Base-by-base conservation (phyloP, 2,113 vertebrate genomes). In the Anoura caudifer region DNA sequence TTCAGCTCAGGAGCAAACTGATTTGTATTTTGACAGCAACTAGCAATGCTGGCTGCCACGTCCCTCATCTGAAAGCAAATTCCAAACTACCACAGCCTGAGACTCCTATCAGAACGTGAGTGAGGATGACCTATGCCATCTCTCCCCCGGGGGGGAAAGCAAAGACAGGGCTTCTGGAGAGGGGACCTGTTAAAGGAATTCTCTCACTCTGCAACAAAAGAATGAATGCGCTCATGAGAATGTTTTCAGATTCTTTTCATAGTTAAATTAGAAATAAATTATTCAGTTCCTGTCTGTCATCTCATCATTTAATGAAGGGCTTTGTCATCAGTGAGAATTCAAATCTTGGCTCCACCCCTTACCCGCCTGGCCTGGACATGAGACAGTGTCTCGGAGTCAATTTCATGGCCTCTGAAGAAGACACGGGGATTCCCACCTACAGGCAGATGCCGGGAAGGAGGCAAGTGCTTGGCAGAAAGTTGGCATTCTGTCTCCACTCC, bases 1-100 rank as follows among this genome's bases (percentile, higher is more conserved):
- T 79, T 94, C 90, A 96, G 91, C 79, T 79, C 59, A 20, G 24
- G 50, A 15, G 17, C 33, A 86, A 20, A 38, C 43, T 38, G 50
- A 79, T 38, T n/a, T 63, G 76, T 47, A 4, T 36, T 83, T 77
- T 50, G 33, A 80, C 36, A 76, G 17, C 56, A 38, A 36, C 28
- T 22, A 5, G 28, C 59, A 87, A 36, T 22, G 54, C 19, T 26
- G 8, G 9, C 61, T 69, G 15, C 9, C 65, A 38, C 43, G 26
- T 52, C 36, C 47, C 26, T 84, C 70, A 36, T 20, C 81, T n/a
- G 45, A 83, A 8, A 38, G n/a, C 54, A 61, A 67, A 87, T 43
- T 15, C 47, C 22, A 87, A 79, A 93, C 56, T 15, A 50, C 31
- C 50, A 70, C 26, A 88, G 38, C 73, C 73, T 20, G 24, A 4